Conservation (phyloP, 2,888 invertebrate genomes). For the Coecobrya sp. region DNA sequence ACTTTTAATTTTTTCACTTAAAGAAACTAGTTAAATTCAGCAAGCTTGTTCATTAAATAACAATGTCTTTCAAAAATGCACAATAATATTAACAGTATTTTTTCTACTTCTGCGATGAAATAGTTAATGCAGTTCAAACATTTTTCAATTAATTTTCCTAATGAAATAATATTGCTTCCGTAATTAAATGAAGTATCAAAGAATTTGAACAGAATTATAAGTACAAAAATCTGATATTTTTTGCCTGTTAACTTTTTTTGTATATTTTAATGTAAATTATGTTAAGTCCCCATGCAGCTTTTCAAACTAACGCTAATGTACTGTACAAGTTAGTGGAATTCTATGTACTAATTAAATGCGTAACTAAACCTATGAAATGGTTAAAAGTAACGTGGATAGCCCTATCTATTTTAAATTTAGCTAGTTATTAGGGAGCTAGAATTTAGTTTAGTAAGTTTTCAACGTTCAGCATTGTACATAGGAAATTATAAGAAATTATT, state of each 20-base stretch:
- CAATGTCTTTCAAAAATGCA: background rate
- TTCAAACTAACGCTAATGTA: too few species aligned
- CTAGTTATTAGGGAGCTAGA: background rate
- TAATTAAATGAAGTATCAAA: constrained; percentile 4
- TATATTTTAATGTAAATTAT: constrained; percentile 48
- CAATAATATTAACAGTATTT: constrained; percentile 49
- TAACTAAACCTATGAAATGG: background rate
- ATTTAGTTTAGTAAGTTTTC: background rate
- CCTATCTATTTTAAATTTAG: constrained; percentile 24
- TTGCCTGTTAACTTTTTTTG: constrained; percentile 33
- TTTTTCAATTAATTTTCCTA: background rate
- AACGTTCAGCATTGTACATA: constrained; percentile 10
- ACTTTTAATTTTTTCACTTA: constrained; percentile 6
- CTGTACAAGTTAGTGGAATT: background rate
- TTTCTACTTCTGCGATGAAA: background rate
- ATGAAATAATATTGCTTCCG: background rate
- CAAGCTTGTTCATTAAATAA: too few species aligned
- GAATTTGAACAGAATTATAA: constrained; percentile 21
- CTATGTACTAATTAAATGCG: background rate
- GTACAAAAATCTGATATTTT: constrained; percentile 61
- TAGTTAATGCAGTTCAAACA: background rate
- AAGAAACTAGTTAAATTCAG: too few species aligned
- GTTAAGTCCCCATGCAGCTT: background rate
- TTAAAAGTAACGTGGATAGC: background rate
- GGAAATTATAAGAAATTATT: background rate